These are phyloP conservation scores for Hippopotamyrus pictus DNA, from an alignment of 2,797 vertebrate genomes.

Conservation along the genomic window DNA sequence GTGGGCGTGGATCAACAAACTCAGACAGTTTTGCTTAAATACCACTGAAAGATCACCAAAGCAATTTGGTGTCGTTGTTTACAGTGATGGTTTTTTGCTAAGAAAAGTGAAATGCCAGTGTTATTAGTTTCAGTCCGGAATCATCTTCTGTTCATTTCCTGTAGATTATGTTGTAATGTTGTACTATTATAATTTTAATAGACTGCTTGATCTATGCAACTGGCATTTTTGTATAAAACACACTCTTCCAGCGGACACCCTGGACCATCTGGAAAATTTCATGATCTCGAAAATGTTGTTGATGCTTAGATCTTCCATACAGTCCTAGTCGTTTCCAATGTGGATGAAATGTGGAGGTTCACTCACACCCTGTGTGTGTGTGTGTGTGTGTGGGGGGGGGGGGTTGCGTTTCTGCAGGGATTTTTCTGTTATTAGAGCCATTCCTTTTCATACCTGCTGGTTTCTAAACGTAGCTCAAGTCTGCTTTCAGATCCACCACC, in stretches of 20 bases:
- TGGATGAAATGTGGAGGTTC: not conserved
- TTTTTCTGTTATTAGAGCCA: not conserved
- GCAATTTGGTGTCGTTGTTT: not conserved
- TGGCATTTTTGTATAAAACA: not conserved
- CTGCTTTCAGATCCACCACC: not conserved
- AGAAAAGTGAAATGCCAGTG: not conserved
- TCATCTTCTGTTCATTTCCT: conserved; percentile 8
- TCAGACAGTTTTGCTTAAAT: conserved; percentile 1
- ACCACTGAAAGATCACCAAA: not conserved
- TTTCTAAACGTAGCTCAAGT: not conserved
- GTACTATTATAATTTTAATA: not conserved
- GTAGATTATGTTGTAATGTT: not conserved
- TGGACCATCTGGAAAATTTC: not conserved
- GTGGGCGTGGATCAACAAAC: not conserved
- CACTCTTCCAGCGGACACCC: not conserved
- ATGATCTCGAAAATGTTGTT: not conserved
- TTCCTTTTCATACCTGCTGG: not conserved
- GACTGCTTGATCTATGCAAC: not conserved
- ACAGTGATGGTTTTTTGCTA: not conserved
- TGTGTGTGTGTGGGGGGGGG: not conserved
- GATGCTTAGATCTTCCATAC: not conserved
- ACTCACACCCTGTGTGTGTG: not conserved
- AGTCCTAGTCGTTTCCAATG: not conserved
- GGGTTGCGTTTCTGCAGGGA: not conserved
- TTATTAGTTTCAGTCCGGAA: conserved; percentile 8